Conservation (phyloP, 2,113 vertebrate species). For the Lota lota region DNA sequence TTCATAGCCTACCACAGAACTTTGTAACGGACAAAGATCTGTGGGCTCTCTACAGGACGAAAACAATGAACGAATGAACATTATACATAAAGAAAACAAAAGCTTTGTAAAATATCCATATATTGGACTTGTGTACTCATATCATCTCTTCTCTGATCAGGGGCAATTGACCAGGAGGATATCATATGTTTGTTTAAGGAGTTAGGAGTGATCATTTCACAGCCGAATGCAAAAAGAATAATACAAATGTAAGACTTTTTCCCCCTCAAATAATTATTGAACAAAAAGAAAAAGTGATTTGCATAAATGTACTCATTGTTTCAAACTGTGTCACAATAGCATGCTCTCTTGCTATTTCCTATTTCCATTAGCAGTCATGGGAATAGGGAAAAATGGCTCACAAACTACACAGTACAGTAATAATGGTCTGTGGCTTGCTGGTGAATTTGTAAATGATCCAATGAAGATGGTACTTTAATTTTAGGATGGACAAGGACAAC, state of each 20-base stretch:
- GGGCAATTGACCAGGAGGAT: conserved; percentile 73
- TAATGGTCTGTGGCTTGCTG: neutral
- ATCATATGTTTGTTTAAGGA: conserved; percentile 75
- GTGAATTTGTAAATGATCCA: conserved; percentile 2
- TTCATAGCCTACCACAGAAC: no score
- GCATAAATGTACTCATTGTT: neutral
- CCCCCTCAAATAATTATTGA: conserved; percentile 18
- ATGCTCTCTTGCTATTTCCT: no score
- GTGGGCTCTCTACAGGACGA: no score
- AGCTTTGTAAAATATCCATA: neutral
- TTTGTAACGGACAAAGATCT: no score
- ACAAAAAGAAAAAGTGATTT: neutral
- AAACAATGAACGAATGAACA: neutral
- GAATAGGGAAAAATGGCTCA: neutral
- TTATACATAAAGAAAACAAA: neutral
- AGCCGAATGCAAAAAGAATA: conserved; percentile 71
- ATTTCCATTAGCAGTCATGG: neutral
- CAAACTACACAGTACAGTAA: neutral
- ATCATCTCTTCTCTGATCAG: conserved; percentile 68
- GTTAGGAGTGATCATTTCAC: conserved; percentile 73
- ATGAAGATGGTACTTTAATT: conserved; percentile 3
- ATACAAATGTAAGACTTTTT: conserved; percentile 75
- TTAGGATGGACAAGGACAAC: conserved; percentile 72
- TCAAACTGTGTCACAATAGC: neutral
- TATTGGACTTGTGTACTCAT: conserved; percentile 44